phyloP scores from a whole-genome alignment of 1,140 invertebrate species.

The Drosophila sp. region DNA sequence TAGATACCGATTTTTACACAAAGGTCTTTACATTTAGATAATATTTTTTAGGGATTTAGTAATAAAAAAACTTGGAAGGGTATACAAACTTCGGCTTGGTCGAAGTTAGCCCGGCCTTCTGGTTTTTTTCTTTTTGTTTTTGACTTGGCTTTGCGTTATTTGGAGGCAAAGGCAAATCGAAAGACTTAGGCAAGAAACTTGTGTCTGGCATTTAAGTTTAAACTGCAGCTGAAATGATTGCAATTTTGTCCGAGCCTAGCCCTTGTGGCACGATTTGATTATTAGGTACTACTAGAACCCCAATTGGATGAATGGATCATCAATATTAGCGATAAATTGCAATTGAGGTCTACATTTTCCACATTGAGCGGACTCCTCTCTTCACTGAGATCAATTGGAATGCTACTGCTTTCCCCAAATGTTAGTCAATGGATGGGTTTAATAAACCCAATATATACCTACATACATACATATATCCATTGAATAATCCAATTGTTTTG shows the following conservation, averaged over 20 bases:
- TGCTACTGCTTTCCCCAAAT: slow-evolving; percentile 26
- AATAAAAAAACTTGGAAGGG: too few species aligned
- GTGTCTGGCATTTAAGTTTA: slow-evolving; percentile 29
- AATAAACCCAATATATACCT: too few species aligned
- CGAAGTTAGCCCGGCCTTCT: background rate
- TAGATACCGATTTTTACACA: too few species aligned
- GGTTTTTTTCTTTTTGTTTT: background rate
- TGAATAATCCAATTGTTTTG: too few species aligned
- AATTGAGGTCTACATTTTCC: slow-evolving; percentile 36
- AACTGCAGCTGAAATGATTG: slow-evolving; percentile 49
- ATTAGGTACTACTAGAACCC: slow-evolving; percentile 33
- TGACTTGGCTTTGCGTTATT: background rate
- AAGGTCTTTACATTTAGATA: too few species aligned
- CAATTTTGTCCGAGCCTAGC: slow-evolving; percentile 51
- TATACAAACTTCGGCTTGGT: too few species aligned
- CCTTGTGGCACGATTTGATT: slow-evolving; percentile 47
- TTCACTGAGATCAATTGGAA: slow-evolving; percentile 36
- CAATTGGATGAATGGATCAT: slow-evolving; percentile 6
- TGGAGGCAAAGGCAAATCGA: slow-evolving; percentile 30
- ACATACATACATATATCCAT: too few species aligned
- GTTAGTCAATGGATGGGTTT: background rate
- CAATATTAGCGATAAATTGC: slow-evolving; percentile 31
- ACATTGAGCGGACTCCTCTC: background rate
- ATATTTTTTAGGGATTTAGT: too few species aligned
- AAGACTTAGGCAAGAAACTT: slow-evolving; percentile 64